Evolutionary conservation across 2,113 vertebrate species (phyloP).

Genomic region (Silurus meridionalis): DNA sequence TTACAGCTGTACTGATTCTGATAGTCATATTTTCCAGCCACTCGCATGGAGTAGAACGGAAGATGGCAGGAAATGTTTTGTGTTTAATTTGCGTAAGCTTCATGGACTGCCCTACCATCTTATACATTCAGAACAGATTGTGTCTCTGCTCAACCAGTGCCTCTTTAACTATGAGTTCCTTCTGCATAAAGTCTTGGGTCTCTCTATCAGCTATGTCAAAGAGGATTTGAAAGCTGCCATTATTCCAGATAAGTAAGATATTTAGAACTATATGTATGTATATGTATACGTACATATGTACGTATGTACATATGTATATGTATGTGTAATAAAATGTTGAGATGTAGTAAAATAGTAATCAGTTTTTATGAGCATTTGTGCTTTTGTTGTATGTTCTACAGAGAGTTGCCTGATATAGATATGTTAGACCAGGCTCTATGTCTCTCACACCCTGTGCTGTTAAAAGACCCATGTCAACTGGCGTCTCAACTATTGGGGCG

Average conservation of each 20-base stretch:
- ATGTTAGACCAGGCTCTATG: slow-evolving; percentile 63
- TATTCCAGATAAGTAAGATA: slow-evolving; percentile 65
- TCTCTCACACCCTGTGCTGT: slow-evolving; percentile 64
- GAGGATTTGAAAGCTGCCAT: slow-evolving; percentile 70
- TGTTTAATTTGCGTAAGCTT: slow-evolving; percentile 70
- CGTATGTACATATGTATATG: background rate
- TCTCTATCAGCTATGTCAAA: slow-evolving; percentile 66
- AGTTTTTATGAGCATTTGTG: background rate
- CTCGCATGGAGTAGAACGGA: slow-evolving; percentile 63
- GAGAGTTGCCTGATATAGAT: slow-evolving; percentile 63
- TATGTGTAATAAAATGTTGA: background rate
- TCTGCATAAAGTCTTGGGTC: slow-evolving; percentile 70
- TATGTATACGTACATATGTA: background rate
- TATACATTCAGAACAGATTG: slow-evolving; percentile 64
- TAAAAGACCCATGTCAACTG: slow-evolving; percentile 69
- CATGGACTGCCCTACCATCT: slow-evolving; percentile 70
- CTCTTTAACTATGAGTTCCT: slow-evolving; percentile 75
- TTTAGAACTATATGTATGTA: background rate
- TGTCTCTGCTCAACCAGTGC: slow-evolving; percentile 65
- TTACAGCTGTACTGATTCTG: slow-evolving; percentile 48
- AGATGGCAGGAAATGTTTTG: slow-evolving; percentile 50
- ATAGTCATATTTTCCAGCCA: slow-evolving; percentile 61
- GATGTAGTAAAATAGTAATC: background rate
- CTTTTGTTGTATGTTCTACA: slow-evolving; percentile 43
- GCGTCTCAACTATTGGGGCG: slow-evolving; percentile 71